Base-by-base conservation (phyloP, 2,797 vertebrate species). In the Syngnathus acus region DNA sequence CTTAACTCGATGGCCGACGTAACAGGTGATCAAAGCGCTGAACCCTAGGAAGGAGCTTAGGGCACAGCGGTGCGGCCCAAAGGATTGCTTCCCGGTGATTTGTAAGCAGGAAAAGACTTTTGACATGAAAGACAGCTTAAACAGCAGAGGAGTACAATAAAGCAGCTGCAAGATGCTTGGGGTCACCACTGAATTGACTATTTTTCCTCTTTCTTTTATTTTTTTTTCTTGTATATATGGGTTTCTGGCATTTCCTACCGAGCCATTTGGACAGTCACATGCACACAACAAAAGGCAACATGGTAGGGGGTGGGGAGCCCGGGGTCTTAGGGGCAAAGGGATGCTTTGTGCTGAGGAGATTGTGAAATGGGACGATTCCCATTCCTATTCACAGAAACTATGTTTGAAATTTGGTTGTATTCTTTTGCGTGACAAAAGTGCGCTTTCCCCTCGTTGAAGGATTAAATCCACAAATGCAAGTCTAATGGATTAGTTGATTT, bases 51-150 rank as follows among this genome's bases (percentile, higher is more conserved):
- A 90, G 82, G 83, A 86, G 89, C 92, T 93, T 91, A 92, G 82
- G 84, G 79, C 82, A 78, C 92, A 90, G 88, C 89, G 79, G 91
- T 84, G 70, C 74, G 67, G 90, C 89, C 88, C 88, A 77, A 89
- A 84, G 32, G 88, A 93, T 91, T 90, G 91, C 92, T 92, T 93
- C 92, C 91, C 83, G 86, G 90, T 87, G 92, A 92, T 93, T 91
- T 91, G 92, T 92, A 91, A 91, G 92, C 92, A 94, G 94, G 94
- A 94, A 94, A 93, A 91, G 91, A 93, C 94, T 94, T 94, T 81
- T 92, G 93, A 94, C 93, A 92, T 92, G 91, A 94, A 93, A 93
- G 93, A 91, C 93, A 87, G 90, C 92, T 93, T 92, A 88, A 92
- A 91, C 90, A 90, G 90, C 85, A 81, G 86, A 89, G 89, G 88